Evolutionary conservation across 2,113 vertebrate genomes (phyloP).

Genomic region (Melanerpes aurifrons): DNA sequence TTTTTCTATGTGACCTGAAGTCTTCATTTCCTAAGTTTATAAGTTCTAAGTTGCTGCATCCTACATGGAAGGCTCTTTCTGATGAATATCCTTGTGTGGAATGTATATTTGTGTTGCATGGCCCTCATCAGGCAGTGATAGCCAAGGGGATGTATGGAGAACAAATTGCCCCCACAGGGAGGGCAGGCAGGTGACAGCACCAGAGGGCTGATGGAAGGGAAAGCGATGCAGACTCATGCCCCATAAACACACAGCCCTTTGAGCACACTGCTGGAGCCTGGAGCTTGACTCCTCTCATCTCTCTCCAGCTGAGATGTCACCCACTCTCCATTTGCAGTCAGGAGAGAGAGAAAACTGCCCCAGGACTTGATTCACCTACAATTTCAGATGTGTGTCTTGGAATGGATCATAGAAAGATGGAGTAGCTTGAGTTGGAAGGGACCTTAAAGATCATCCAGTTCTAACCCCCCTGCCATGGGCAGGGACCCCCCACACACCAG

Average conservation of each 20-base stretch:
- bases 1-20: neutral
- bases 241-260: neutral
- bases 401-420: no score
- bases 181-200: neutral
- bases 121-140: rapidly evolving
- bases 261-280: neutral
- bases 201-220: neutral
- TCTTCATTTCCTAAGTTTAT: neutral
- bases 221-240: neutral
- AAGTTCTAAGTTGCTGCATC: neutral
- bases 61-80: neutral
- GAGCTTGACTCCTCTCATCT: neutral
- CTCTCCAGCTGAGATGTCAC: neutral
- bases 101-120: neutral
- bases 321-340: neutral
- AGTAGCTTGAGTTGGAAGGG: no score
- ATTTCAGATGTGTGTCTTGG: neutral
- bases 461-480: no score
- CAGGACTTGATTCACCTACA: neutral
- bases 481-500: no score
- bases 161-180: neutral
- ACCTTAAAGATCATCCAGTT: no score
- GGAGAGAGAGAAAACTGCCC: neutral
- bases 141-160: neutral
- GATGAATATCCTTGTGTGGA: neutral